These are phyloP conservation scores for Etheostoma perlongum DNA, from an alignment of 2,797 vertebrate genomes.

Conservation along the genomic window DNA sequence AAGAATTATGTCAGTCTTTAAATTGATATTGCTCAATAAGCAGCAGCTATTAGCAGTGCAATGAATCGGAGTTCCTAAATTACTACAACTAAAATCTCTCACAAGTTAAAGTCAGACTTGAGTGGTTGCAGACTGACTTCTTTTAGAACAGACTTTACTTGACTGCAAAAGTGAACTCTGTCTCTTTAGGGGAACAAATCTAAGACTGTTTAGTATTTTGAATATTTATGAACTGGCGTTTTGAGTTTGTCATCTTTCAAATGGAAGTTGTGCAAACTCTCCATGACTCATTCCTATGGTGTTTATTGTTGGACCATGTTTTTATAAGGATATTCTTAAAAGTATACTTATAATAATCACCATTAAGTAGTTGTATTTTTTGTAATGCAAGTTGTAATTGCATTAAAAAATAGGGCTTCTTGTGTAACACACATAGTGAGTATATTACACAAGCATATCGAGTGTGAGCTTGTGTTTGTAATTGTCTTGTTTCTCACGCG, in stretches of 20 bases:
- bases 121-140: not conserved
- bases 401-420: not conserved
- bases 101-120: not conserved
- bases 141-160: not conserved
- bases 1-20: not conserved
- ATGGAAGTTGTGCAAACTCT: constrained; percentile 22
- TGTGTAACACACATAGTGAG: constrained; percentile 16
- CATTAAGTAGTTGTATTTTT: constrained; percentile 1
- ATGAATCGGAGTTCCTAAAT: not conserved
- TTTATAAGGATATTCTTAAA: constrained; percentile 1
- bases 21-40: not conserved
- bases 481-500: constrained; percentile 75
- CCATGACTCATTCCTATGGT: not conserved
- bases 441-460: constrained; percentile 16
- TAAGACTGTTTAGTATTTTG: constrained; percentile 7
- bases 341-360: no score
- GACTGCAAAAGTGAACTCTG: not conserved
- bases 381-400: not conserved
- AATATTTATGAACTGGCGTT: constrained; percentile 38
- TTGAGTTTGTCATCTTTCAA: constrained; percentile 41
- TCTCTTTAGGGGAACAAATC: not conserved
- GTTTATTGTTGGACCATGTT: constrained; percentile 7
- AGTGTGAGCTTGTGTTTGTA: constrained; percentile 20
- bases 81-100: not conserved
- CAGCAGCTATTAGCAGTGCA: not conserved